These are phyloP conservation scores for Drosophila mayaguana DNA, from an alignment of 2,888 invertebrate genomes.

Conservation along the genomic window DNA sequence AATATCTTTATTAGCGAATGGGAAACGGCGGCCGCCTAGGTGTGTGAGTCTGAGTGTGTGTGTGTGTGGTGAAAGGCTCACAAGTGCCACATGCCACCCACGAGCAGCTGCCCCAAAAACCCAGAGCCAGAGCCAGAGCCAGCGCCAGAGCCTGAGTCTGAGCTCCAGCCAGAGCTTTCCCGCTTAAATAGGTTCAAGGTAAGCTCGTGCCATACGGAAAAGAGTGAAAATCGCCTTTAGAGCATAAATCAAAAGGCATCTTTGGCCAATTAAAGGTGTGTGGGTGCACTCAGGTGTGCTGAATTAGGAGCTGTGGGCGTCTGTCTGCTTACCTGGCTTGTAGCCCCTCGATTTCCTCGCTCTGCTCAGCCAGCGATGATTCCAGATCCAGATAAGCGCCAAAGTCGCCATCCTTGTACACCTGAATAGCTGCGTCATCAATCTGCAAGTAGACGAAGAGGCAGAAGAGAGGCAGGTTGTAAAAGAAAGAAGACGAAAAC, in stretches of 20 bases:
- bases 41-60: slow-evolving; percentile 14
- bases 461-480: not conserved
- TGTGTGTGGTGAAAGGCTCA: slow-evolving; percentile 63
- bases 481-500: not conserved
- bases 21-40: slow-evolving; percentile 35
- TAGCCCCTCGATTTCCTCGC: slow-evolving; percentile 98
- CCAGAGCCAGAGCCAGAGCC: slow-evolving; percentile 52
- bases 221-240: slow-evolving; percentile 59
- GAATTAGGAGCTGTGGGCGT: slow-evolving; percentile 43
- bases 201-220: slow-evolving; percentile 33
- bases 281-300: slow-evolving; percentile 30
- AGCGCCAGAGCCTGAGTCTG: not conserved
- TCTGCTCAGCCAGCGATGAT: slow-evolving; percentile 97
- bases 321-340: slow-evolving; percentile 92
- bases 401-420: slow-evolving; percentile 98
- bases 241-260: slow-evolving; percentile 31
- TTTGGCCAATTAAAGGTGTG: slow-evolving; percentile 36
- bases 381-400: slow-evolving; percentile 98
- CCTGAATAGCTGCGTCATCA: slow-evolving; percentile 98
- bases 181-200: slow-evolving; percentile 64
- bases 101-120: slow-evolving; percentile 72
- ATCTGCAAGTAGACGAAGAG: slow-evolving; percentile 87
- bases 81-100: slow-evolving; percentile 61
- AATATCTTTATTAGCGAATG: slow-evolving; percentile 74
- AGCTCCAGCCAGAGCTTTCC: slow-evolving; percentile 25